A percentile compares a stretch with the other conserved stretches of the same genome.
Conservation (phyloP, 2,888 invertebrate genomes). For the Hemithea aestivaria region DNA sequence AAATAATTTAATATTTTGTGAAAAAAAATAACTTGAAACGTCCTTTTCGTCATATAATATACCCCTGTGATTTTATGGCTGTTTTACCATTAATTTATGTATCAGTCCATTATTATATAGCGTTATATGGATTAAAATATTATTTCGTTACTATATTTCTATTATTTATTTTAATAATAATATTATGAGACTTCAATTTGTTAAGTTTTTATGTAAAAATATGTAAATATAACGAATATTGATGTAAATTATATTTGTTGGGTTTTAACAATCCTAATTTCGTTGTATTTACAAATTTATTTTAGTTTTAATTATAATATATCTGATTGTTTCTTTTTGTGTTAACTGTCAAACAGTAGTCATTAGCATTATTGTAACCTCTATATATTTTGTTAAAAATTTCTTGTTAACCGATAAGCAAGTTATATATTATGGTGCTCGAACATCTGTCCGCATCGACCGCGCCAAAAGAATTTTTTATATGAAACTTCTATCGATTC, state of each 20-base stretch:
- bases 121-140: neutral
- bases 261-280: no score
- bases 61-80: slow-evolving; percentile 61
- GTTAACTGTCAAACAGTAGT: no score
- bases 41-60: slow-evolving; percentile 7
- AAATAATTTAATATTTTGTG: no score
- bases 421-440: no score
- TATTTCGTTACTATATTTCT: slow-evolving; percentile 4
- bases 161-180: slow-evolving; percentile 9
- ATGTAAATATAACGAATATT: slow-evolving; percentile 1
- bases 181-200: slow-evolving; percentile 13
- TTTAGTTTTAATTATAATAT: neutral
- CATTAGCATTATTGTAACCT: no score
- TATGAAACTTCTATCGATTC: no score
- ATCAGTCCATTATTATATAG: slow-evolving; percentile 4
- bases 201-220: slow-evolving; percentile 15
- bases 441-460: no score
- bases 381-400: no score
- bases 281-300: slow-evolving; percentile 1
- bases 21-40: slow-evolving; percentile 8
- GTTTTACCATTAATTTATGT: slow-evolving; percentile 37
- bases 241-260: no score
- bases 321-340: neutral
- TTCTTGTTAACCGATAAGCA: no score
- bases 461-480: no score